Conservation (phyloP, 1,140 invertebrate genomes). For the Callitettix versicolor region DNA sequence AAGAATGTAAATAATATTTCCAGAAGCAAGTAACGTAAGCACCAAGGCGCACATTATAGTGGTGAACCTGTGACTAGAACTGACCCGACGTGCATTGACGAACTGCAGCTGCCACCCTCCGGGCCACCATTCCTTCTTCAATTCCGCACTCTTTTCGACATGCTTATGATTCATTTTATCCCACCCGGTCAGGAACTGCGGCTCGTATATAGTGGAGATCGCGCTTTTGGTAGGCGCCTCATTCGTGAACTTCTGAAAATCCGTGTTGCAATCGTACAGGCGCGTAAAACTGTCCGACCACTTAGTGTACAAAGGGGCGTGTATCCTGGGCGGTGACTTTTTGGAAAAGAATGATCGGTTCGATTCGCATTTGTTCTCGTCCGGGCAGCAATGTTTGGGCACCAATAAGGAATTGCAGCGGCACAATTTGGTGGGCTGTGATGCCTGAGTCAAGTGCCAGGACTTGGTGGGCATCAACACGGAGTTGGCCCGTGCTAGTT, state of each 20-base stretch:
- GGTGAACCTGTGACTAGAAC: not conserved
- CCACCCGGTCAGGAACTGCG: not conserved
- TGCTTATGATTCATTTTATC: not conserved
- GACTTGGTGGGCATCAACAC: conserved; percentile 2
- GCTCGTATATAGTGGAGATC: conserved; percentile 12
- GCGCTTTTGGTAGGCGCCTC: not conserved
- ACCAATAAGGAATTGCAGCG: conserved; percentile 1
- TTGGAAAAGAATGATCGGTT: conserved; percentile 1
- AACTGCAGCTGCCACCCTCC: not conserved
- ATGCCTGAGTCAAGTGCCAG: conserved; percentile 1
- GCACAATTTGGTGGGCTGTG: not conserved
- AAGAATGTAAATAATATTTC: conserved; percentile 8
- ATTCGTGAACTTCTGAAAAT: too few relatives aligned
- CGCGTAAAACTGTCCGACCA: too few relatives aligned
- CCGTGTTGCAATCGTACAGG: too few relatives aligned
- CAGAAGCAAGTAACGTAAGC: conserved; percentile 7
- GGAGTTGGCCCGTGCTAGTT: conserved; percentile 2
- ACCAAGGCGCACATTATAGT: conserved; percentile 9
- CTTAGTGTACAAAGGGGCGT: too few relatives aligned
- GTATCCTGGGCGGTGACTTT: not conserved
- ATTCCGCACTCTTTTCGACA: not conserved
- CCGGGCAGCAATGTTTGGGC: not conserved
- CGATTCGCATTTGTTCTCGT: not conserved
- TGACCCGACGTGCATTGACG: not conserved
- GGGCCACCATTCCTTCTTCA: conserved; percentile 15